These are phyloP conservation scores for Echinarachnius parma DNA, from an alignment of 53 echinoderm and acorn worm species.

Conservation along the genomic window DNA sequence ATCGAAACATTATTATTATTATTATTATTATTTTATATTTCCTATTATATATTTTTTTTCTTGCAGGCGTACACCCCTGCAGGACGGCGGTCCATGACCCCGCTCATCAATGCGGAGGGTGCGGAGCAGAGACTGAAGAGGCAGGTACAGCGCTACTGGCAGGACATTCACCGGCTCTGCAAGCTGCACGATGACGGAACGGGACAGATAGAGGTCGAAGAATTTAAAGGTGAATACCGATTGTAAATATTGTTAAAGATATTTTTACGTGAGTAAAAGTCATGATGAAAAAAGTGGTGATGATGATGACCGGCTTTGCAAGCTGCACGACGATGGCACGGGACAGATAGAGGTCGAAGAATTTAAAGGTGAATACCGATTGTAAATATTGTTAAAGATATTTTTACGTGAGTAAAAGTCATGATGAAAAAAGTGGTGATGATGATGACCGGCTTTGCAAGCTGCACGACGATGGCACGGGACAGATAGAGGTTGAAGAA, in stretches of 20 bases:
- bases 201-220: conserved; percentile 55
- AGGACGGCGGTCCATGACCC: conserved; percentile 67
- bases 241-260: no score
- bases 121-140: conserved; percentile 76
- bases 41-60: conserved; percentile 1
- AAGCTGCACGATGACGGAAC: conserved; percentile 64
- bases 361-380: conserved; percentile 75
- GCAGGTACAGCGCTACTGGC: conserved; percentile 74
- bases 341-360: conserved; percentile 59
- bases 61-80: conserved; percentile 34
- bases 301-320: conserved; percentile 73
- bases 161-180: conserved; percentile 77
- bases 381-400: no score
- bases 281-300: no score
- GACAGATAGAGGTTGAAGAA: conserved; percentile 52
- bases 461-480: conserved; percentile 64
- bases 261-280: no score
- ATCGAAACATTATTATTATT: no score
- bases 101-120: conserved; percentile 87
- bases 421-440: no score
- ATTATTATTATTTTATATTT: no score
- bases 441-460: conserved; percentile 74
- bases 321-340: conserved; percentile 61
- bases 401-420: no score
- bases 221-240: conserved; percentile 74